phyloP scores from a whole-genome alignment of 2,113 vertebrate species.

The Sinocyclocheilus anshuiensis region DNA sequence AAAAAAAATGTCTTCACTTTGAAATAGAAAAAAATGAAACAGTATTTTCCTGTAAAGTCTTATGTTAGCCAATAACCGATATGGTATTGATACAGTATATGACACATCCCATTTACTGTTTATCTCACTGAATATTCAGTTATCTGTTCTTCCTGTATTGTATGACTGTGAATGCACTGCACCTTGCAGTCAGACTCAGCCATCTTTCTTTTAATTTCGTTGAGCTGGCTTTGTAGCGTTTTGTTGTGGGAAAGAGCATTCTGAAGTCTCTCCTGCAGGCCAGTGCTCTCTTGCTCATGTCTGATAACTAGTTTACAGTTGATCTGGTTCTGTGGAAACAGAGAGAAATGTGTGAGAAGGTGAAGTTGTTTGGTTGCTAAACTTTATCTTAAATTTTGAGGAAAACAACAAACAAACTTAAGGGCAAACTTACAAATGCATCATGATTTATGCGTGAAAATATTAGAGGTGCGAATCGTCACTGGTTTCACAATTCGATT shows the following conservation, averaged over 20 bases:
- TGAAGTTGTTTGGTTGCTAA: background rate
- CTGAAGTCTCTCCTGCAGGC: conserved; percentile 85
- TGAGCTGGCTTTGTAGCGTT: conserved; percentile 85
- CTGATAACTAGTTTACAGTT: conserved; percentile 83
- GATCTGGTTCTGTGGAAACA: conserved; percentile 81
- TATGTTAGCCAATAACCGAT: background rate
- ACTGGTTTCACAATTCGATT: too few relatives aligned
- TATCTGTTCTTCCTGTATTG: background rate
- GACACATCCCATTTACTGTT: background rate
- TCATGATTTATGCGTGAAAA: background rate
- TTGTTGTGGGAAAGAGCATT: conserved; percentile 85
- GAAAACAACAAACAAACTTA: background rate
- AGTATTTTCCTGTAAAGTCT: too few relatives aligned
- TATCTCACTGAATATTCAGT: background rate
- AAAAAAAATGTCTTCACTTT: too few relatives aligned
- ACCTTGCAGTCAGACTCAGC: conserved; percentile 75
- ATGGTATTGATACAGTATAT: background rate
- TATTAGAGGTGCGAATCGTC: too few relatives aligned
- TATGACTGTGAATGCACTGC: background rate
- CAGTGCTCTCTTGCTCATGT: conserved; percentile 82
- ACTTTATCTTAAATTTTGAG: background rate
- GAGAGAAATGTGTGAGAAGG: background rate
- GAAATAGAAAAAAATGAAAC: too few relatives aligned
- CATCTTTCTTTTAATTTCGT: conserved; percentile 89
- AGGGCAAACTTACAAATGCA: background rate